Conservation (phyloP, 1,140 invertebrate genomes). For the Hyposmocoma kahamanoa region DNA sequence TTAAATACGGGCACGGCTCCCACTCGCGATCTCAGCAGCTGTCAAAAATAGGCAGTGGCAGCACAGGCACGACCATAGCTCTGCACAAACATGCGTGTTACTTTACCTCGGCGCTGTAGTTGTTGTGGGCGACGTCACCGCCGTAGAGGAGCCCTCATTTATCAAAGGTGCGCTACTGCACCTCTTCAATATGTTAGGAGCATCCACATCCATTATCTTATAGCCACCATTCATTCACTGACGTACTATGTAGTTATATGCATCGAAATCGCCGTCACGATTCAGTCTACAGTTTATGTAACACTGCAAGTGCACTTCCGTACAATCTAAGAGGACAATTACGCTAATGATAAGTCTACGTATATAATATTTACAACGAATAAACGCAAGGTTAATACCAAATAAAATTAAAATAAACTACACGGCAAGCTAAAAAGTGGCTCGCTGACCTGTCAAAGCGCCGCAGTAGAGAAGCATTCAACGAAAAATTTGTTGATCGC, state of each 20-base stretch:
- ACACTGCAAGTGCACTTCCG: slow-evolving; percentile 60
- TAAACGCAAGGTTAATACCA: slow-evolving; percentile 52
- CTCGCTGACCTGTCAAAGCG: slow-evolving; percentile 66
- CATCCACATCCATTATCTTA: slow-evolving; percentile 73
- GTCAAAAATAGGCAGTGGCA: slow-evolving; percentile 59
- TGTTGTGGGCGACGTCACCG: slow-evolving; percentile 60
- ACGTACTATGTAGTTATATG: slow-evolving; percentile 65
- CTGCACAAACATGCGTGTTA: slow-evolving; percentile 38
- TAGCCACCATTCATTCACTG: slow-evolving; percentile 66
- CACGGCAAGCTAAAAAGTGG: slow-evolving; percentile 59
- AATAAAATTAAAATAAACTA: slow-evolving; percentile 61
- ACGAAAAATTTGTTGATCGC: no score
- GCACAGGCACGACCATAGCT: slow-evolving; percentile 38
- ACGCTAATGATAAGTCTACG: slow-evolving; percentile 41
- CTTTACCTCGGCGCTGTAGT: slow-evolving; percentile 65
- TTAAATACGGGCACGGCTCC: slow-evolving; percentile 54
- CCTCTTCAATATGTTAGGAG: slow-evolving; percentile 72
- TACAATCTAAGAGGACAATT: slow-evolving; percentile 33
- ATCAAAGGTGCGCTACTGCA: slow-evolving; percentile 72
- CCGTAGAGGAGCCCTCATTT: slow-evolving; percentile 65
- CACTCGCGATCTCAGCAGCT: slow-evolving; percentile 54
- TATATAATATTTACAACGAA: slow-evolving; percentile 38
- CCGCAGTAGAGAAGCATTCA: slow-evolving; percentile 45
- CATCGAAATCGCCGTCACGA: slow-evolving; percentile 59
- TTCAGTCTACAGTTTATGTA: slow-evolving; percentile 60